A percentile compares a stretch with the other conserved stretches of the same genome.
These are phyloP conservation scores for Machimus atricapillus DNA, from an alignment of 2,888 invertebrate genomes.

Conservation along the genomic window DNA sequence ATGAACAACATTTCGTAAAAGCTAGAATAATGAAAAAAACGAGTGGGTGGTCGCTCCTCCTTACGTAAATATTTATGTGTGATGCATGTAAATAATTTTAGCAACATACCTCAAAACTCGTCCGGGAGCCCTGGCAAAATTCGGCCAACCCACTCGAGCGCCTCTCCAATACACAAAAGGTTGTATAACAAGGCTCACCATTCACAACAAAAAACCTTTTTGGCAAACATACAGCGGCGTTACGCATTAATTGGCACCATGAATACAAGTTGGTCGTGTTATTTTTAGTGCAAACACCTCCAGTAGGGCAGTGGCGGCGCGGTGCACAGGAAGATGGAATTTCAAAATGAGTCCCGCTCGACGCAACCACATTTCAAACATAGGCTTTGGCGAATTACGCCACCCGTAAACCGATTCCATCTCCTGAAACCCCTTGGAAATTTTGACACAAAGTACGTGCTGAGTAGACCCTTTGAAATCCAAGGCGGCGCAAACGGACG, in stretches of 20 bases:
- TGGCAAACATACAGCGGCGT: neutral
- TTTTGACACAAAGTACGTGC: neutral
- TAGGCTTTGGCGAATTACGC: neutral
- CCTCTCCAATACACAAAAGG: neutral
- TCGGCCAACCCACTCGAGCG: neutral
- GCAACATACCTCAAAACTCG: neutral
- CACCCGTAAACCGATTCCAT: neutral
- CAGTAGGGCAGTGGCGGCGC: neutral
- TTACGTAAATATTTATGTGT: neutral
- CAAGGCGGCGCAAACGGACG: neutral
- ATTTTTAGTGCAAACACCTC: slow-evolving; percentile 3
- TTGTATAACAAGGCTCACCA: neutral
- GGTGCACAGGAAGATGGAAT: neutral
- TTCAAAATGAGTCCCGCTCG: neutral
- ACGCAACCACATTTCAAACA: neutral
- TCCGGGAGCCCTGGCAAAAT: neutral
- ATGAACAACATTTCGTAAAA: neutral
- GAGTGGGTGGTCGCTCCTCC: neutral
- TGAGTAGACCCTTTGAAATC: neutral
- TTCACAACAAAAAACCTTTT: neutral
- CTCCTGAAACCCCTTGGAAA: neutral
- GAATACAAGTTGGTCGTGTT: slow-evolving; percentile 1
- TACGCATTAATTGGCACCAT: slow-evolving; percentile 17
- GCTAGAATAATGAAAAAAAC: neutral
- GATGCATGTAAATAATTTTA: neutral